Evolutionary conservation across 2,888 invertebrate genomes (phyloP).

Genomic region (Keiferia lycopersicella): DNA sequence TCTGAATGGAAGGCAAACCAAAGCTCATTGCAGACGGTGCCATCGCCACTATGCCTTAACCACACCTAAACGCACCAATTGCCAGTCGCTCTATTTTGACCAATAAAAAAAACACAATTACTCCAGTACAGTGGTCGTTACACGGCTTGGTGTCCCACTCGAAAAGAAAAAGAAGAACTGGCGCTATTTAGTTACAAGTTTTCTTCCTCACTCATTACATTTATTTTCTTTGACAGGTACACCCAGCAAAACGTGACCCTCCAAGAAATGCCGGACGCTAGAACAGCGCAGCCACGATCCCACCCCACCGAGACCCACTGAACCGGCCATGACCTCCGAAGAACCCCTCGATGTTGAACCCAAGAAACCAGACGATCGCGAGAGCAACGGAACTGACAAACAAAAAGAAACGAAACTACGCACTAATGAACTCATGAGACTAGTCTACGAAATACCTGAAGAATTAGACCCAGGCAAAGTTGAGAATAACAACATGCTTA

Average conservation of each 20-base stretch:
- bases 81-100: too few species aligned
- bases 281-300: constrained; percentile 33
- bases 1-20: too few species aligned
- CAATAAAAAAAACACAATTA: too few species aligned
- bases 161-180: too few species aligned
- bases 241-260: constrained; percentile 10
- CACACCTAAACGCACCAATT: too few species aligned
- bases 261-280: constrained; percentile 57
- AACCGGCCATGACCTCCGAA: constrained; percentile 73
- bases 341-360: constrained; percentile 69
- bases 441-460: constrained; percentile 75
- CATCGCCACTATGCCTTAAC: too few species aligned
- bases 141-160: too few species aligned
- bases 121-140: too few species aligned
- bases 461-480: constrained; percentile 60
- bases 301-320: constrained; percentile 43
- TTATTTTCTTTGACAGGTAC: constrained; percentile 36
- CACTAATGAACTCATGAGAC: constrained; percentile 70
- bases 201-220: background rate
- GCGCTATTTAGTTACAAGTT: too few species aligned
- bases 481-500: constrained; percentile 72
- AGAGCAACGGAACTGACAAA: constrained; percentile 54
- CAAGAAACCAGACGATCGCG: constrained; percentile 61
- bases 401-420: constrained; percentile 52
- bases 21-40: too few species aligned